A percentile compares a stretch with the other conserved stretches of the same genome.
These are phyloP conservation scores for Dendrocincla fuliginosa DNA, from an alignment of 2,797 vertebrate species.

Conservation along the genomic window DNA sequence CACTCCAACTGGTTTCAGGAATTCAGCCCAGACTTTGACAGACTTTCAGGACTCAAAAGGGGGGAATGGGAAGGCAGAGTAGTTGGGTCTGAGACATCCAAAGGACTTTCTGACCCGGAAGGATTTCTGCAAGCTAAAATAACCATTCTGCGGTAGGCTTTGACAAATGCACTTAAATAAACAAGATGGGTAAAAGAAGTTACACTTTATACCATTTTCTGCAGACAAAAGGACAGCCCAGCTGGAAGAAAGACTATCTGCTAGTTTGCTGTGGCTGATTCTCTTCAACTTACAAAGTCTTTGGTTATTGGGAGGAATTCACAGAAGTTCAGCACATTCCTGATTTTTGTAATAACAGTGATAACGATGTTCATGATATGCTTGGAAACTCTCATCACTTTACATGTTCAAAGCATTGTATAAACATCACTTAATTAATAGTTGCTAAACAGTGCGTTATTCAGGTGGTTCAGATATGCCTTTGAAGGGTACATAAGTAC, in stretches of 20 bases:
- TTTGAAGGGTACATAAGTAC: slow-evolving; percentile 14
- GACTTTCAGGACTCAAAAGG: slow-evolving; percentile 47
- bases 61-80: slow-evolving; percentile 41
- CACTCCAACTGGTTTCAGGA: slow-evolving; percentile 69
- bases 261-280: slow-evolving; percentile 21
- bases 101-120: slow-evolving; percentile 63
- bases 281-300: neutral
- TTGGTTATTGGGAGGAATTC: slow-evolving; percentile 17
- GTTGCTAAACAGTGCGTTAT: slow-evolving; percentile 18
- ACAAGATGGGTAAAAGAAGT: neutral
- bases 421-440: slow-evolving; percentile 39
- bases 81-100: slow-evolving; percentile 37
- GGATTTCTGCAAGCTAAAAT: slow-evolving; percentile 52
- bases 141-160: slow-evolving; percentile 1
- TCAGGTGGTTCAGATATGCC: neutral
- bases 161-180: slow-evolving; percentile 46
- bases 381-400: slow-evolving; percentile 8
- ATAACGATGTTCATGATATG: neutral
- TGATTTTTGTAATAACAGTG: neutral
- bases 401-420: slow-evolving; percentile 16
- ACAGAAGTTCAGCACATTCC: slow-evolving; percentile 15
- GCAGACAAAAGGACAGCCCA: slow-evolving; percentile 26
- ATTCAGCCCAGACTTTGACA: slow-evolving; percentile 63
- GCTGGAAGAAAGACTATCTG: slow-evolving; percentile 46
- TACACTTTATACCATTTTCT: slow-evolving; percentile 33